phyloP scores from a whole-genome alignment of 1,140 invertebrate genomes.

The Uloborus diversus region DNA sequence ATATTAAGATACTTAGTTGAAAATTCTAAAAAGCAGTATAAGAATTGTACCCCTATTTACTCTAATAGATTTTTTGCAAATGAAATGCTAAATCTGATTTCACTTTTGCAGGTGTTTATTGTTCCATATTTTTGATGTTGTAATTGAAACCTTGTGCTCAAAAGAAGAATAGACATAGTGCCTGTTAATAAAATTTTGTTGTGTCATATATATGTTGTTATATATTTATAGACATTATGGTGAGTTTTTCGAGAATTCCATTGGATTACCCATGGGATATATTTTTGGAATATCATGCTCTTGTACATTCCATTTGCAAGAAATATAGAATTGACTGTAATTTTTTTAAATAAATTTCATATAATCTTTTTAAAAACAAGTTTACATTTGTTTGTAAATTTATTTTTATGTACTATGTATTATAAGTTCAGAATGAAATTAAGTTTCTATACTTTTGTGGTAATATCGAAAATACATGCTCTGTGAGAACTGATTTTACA shows the following conservation, averaged over 20 bases:
- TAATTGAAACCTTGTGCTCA: slow-evolving; percentile 15
- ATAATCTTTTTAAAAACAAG: no score
- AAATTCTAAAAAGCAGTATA: no score
- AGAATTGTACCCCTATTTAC: no score
- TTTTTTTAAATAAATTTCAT: slow-evolving; percentile 27
- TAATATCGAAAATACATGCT: no score
- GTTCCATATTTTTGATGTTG: slow-evolving; percentile 31
- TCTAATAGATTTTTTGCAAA: no score
- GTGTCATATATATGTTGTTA: background rate
- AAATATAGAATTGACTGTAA: slow-evolving; percentile 3
- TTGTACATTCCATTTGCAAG: slow-evolving; percentile 27
- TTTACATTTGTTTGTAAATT: no score
- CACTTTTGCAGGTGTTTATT: slow-evolving; percentile 27
- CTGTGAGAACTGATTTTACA: no score
- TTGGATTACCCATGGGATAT: slow-evolving; percentile 3
- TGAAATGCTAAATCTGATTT: no score
- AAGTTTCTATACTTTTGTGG: no score
- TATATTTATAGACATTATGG: slow-evolving; percentile 1
- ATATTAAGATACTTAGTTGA: no score
- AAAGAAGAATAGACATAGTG: slow-evolving; percentile 5
- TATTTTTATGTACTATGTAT: no score
- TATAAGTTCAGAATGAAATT: no score
- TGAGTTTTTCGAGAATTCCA: slow-evolving; percentile 22
- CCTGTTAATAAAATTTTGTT: background rate
- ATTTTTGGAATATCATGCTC: slow-evolving; percentile 25